phyloP scores from a whole-genome alignment of 2,797 vertebrate genomes.

The Clarias laeviceps region DNA sequence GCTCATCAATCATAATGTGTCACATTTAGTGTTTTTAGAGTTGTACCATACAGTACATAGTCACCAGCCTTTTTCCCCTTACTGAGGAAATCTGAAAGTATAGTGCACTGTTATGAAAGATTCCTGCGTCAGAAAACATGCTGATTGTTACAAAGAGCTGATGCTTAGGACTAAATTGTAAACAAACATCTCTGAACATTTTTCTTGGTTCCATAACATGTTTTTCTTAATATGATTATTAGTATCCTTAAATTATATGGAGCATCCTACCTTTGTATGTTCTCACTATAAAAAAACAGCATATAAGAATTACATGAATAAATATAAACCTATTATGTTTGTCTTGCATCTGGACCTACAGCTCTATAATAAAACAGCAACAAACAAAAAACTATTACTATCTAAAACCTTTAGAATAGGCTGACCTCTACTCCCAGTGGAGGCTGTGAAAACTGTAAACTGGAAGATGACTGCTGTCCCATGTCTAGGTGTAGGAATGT shows the following conservation, averaged over 20 bases:
- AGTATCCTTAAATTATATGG: background rate
- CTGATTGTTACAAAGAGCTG: background rate
- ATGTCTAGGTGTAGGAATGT: conserved; percentile 19
- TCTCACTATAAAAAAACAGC: background rate
- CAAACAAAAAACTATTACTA: background rate
- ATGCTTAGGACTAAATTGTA: background rate
- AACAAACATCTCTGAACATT: background rate
- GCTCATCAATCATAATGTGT: background rate
- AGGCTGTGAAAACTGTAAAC: background rate
- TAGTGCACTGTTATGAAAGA: background rate
- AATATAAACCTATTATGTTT: no score
- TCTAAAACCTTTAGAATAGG: background rate
- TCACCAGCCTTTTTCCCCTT: background rate
- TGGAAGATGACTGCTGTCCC: conserved; percentile 1
- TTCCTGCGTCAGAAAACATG: background rate
- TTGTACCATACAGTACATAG: background rate
- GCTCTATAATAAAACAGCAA: no score
- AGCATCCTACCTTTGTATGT: background rate
- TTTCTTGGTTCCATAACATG: no score
- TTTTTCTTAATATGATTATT: background rate
- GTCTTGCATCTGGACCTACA: no score
- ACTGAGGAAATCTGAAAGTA: background rate
- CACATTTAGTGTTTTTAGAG: background rate
- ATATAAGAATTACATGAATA: background rate
- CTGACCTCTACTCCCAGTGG: background rate